Percentiles rank a stretch among this genome's conserved stretches.
Evolutionary conservation across 2,113 vertebrate species (phyloP).

Genomic region (Eulacestoma nigropectus): DNA sequence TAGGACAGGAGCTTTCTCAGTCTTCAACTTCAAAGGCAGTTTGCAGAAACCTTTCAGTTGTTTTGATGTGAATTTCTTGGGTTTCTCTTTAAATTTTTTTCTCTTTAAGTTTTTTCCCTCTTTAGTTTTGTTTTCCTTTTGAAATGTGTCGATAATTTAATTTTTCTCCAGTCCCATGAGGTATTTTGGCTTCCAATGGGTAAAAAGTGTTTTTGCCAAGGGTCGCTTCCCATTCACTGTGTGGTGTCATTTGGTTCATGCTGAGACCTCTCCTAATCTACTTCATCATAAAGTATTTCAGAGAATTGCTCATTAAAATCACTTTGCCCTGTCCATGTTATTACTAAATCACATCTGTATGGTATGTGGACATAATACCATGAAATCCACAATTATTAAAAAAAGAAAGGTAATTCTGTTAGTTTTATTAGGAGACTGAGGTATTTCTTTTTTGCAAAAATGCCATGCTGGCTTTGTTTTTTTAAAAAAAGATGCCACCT

Average conservation of each 20-base stretch:
- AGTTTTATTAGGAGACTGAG: not conserved
- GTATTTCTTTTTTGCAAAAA: not conserved
- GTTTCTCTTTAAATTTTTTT: not conserved
- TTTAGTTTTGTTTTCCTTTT: not conserved
- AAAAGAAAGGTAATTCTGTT: not conserved
- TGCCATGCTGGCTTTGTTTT: not conserved
- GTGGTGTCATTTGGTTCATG: not conserved
- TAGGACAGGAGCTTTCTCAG: not conserved
- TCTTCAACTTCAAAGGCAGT: not conserved
- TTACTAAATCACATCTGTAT: not conserved
- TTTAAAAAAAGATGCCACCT: not conserved
- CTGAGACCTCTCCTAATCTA: not conserved
- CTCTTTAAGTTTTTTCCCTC: not conserved
- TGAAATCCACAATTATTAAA: not conserved
- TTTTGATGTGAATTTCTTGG: not conserved
- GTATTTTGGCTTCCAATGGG: not conserved
- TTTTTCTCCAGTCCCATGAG: not conserved
- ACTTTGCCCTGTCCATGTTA: not conserved
- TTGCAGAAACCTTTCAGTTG: not conserved
- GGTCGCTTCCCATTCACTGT: not conserved
- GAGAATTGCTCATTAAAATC: not conserved
- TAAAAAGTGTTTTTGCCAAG: not conserved
- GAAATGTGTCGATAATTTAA: not conserved
- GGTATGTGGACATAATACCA: not conserved
- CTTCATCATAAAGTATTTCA: not conserved